These are phyloP conservation scores for Bolinopsis microptera DNA, from an alignment of 37 sponge, comb jelly and placozoan genomes.

Conservation along the genomic window DNA sequence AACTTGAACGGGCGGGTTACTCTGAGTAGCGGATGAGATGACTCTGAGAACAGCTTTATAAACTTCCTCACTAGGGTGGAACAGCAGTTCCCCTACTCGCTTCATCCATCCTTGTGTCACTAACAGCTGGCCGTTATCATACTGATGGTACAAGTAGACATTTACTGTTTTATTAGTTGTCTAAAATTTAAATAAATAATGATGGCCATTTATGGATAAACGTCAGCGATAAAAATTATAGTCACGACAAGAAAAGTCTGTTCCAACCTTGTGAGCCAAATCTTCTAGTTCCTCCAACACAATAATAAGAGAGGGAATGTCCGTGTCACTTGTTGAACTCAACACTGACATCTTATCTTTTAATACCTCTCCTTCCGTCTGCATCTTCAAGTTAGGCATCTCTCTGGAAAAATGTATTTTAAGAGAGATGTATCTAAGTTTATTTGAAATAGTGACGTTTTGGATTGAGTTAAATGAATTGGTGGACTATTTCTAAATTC, in stretches of 20 bases:
- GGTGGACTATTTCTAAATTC: no score
- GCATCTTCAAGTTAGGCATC: slow-evolving; percentile 8
- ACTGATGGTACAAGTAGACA: background rate
- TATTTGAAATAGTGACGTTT: no score
- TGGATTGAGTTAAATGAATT: no score
- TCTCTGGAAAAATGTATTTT: background rate
- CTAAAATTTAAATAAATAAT: no score
- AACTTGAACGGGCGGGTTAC: slow-evolving; percentile 38
- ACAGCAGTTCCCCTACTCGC: background rate
- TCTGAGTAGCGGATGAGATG: slow-evolving; percentile 52
- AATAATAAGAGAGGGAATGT: background rate
- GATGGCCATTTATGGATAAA: no score
- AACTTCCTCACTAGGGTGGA: background rate
- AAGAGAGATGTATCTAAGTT: no score
- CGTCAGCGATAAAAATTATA: no score
- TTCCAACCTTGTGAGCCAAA: slow-evolving; percentile 57
- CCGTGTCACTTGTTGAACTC: background rate
- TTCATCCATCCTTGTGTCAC: slow-evolving; percentile 34
- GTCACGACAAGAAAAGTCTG: no score
- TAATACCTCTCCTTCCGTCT: slow-evolving; percentile 19
- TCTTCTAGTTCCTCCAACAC: slow-evolving; percentile 14
- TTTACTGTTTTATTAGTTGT: background rate
- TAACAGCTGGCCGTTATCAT: slow-evolving; percentile 26
- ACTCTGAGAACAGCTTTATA: slow-evolving; percentile 16
- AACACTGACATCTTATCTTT: background rate